These are phyloP conservation scores for Mesodorylaimus sp. DNA, from an alignment of 2,888 invertebrate genomes.

Conservation along the genomic window DNA sequence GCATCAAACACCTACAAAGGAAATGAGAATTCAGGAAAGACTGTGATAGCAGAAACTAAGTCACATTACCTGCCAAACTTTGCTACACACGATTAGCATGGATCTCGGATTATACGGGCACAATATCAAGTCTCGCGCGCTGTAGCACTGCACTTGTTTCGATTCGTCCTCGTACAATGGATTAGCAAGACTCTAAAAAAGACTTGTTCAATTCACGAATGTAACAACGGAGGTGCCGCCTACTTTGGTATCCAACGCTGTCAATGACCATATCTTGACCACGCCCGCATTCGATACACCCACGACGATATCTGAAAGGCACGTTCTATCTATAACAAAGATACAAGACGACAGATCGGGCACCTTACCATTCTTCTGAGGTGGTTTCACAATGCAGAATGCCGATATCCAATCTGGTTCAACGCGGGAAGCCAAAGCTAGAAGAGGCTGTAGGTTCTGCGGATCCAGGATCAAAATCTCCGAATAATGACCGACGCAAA, in stretches of 20 bases:
- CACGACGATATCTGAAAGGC: constrained; percentile 18
- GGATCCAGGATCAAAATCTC: constrained; percentile 94
- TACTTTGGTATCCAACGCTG: constrained; percentile 22
- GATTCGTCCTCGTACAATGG: constrained; percentile 76
- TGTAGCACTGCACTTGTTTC: constrained; percentile 79
- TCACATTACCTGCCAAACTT: constrained; percentile 83
- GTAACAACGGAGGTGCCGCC: neutral
- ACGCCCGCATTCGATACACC: constrained; percentile 26
- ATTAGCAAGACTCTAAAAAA: constrained; percentile 14
- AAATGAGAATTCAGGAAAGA: neutral
- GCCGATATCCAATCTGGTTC: constrained; percentile 98
- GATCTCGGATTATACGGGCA: constrained; percentile 89
- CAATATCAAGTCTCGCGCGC: constrained; percentile 76
- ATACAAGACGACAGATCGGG: neutral
- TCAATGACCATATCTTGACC: constrained; percentile 27
- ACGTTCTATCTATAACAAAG: neutral
- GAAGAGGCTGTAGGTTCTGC: constrained; percentile 72
- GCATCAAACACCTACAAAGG: constrained; percentile 49
- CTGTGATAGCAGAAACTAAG: neutral
- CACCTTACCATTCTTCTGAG: constrained; percentile 47
- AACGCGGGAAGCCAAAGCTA: constrained; percentile 75
- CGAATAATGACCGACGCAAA: constrained; percentile 94
- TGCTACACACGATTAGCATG: constrained; percentile 83
- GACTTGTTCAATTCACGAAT: neutral
- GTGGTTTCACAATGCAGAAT: constrained; percentile 56